Percentiles rank a stretch among this genome's conserved stretches.
Conservation (phyloP, 2,113 vertebrate genomes). For the Sylvietta virens region DNA sequence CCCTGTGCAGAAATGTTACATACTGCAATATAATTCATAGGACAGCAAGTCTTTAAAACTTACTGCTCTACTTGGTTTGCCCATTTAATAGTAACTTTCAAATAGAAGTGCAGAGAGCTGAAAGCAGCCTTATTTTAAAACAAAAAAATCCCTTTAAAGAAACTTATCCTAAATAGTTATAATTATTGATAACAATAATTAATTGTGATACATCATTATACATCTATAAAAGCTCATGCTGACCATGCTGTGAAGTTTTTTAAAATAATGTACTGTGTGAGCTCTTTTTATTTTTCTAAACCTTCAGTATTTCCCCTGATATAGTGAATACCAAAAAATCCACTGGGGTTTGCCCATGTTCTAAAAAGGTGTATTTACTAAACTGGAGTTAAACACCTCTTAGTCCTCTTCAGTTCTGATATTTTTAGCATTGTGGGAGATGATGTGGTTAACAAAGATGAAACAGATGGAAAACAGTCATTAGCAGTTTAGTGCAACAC, state of each 20-base stretch:
- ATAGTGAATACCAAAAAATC: background rate
- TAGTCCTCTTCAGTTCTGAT: background rate
- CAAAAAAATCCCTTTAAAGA: background rate
- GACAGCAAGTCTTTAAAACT: background rate
- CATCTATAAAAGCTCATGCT: background rate
- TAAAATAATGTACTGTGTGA: background rate
- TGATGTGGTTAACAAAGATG: background rate
- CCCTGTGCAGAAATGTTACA: background rate
- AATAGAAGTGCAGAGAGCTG: background rate
- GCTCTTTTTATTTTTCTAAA: background rate
- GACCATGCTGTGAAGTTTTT: background rate
- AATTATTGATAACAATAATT: background rate
- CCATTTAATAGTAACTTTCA: background rate
- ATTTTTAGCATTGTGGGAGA: background rate
- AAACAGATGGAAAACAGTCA: background rate
- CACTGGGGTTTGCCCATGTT: background rate
- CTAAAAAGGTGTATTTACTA: background rate
- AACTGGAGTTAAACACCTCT: background rate
- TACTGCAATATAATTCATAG: slow-evolving; percentile 6
- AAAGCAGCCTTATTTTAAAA: background rate
- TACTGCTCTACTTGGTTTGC: background rate
- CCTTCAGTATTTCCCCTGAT: background rate
- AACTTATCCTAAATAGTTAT: background rate
- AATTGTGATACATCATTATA: background rate
- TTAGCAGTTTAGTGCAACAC: background rate